Conservation (phyloP, 2,797 vertebrate species). For the Chaunax sp. region DNA sequence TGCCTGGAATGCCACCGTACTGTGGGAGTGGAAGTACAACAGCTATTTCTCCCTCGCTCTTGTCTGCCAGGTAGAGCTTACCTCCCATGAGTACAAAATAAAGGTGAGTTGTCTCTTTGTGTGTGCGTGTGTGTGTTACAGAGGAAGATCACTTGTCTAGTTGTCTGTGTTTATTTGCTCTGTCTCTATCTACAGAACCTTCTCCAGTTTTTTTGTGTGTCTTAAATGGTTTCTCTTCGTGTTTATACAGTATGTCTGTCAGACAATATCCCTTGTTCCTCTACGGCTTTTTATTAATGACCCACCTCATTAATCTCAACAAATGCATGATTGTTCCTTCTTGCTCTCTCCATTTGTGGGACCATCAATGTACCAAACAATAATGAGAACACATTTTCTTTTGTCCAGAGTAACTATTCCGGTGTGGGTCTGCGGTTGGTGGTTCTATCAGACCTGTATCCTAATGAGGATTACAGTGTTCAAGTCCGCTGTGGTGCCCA, state of each 20-base stretch:
- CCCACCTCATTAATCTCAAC: not conserved
- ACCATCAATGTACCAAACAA: not conserved
- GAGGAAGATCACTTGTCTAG: not conserved
- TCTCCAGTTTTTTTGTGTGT: not conserved
- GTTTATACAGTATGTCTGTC: not conserved
- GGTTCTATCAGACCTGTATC: slow-evolving; percentile 65
- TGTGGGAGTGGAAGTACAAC: slow-evolving; percentile 74
- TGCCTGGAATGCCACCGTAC: slow-evolving; percentile 74
- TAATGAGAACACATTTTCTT: slow-evolving; percentile 30
- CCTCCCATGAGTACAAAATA: slow-evolving; percentile 27
- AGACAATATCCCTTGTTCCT: not conserved
- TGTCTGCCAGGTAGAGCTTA: slow-evolving; percentile 77
- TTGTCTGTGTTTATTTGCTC: too few species aligned
- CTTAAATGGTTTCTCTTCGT: not conserved
- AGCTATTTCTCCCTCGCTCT: slow-evolving; percentile 71
- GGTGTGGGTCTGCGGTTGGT: slow-evolving; percentile 70
- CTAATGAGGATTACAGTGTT: slow-evolving; percentile 69
- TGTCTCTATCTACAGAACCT: not conserved
- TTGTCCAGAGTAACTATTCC: slow-evolving; percentile 68
- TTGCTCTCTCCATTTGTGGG: not conserved
- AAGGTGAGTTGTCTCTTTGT: slow-evolving; percentile 60
- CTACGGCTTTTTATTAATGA: not conserved
- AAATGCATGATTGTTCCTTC: not conserved
- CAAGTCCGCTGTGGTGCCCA: slow-evolving; percentile 76
- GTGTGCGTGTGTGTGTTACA: not conserved